Base-by-base conservation (phyloP, 64 coral and sea anemone species). In the Stichodactyla helianthus region DNA sequence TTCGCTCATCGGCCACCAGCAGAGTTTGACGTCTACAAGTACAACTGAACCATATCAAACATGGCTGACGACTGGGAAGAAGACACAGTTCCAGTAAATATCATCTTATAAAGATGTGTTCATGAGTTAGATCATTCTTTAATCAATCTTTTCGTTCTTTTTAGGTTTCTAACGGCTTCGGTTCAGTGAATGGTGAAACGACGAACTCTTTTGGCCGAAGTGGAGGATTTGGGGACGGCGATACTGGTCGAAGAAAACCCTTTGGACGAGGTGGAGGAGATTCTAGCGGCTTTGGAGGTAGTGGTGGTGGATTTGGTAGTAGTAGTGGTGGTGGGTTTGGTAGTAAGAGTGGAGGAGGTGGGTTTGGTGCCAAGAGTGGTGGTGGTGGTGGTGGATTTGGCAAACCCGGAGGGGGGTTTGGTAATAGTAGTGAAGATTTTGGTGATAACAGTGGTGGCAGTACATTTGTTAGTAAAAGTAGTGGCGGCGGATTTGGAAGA, bases 61-160 rank as follows among this genome's bases (percentile, higher is more conserved):
- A 93, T 93, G 92, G 55, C 83, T 14, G 91, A 93, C 60, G 87
- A 93, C 35, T 93, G 92, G 92, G 87, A 93, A 28, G 87, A 88
- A 89, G 71, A 82, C 70, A 62, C 20, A 11, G 55, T 87, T 7
- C 11, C 71, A 8, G 91, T 93, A 77, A 88, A 79, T 77, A 16
- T 54, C 19, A 23, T 57, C 25, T 81, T 22, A 52, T 0, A 81
- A 8, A 1, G 14, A 81, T 79, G 17, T 20, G 4, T 20, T 12
- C 2, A 8, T 12, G 6, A 17, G 0, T 17, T 52, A 15, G 10
- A 19, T 19, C 78, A 81, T 9, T 54, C 7, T 81, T 52, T 8
- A 51, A 81, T 17, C 18, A 5, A 81, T 52, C 13, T 54, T 16
- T 51, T 53, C 11, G 16, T 8, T 54, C 19, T n/a, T 89, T 82